A percentile compares a stretch with the other conserved stretches of the same genome.
phyloP scores from a whole-genome alignment of 2,797 vertebrate genomes.

The Schizopygopsis pylzovi region DNA sequence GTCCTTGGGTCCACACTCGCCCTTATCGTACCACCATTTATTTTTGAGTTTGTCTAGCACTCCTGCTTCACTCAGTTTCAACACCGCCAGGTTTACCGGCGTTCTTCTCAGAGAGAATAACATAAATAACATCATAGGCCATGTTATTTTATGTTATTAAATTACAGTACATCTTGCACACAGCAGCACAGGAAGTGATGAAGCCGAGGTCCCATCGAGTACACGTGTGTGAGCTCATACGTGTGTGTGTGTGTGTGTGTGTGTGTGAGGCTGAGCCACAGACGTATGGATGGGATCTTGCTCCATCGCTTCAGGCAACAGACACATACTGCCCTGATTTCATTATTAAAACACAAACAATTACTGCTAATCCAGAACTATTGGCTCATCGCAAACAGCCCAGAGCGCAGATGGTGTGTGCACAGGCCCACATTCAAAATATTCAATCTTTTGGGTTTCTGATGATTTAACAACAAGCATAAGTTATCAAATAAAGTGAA shows the following conservation, averaged over 20 bases:
- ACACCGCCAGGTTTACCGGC: slow-evolving; percentile 99
- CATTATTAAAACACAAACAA: slow-evolving; percentile 77
- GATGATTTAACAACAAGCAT: background rate
- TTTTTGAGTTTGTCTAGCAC: slow-evolving; percentile 99
- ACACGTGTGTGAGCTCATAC: slow-evolving; percentile 77
- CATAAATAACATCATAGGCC: slow-evolving; percentile 99
- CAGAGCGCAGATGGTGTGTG: background rate
- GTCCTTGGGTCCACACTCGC: slow-evolving; percentile 99
- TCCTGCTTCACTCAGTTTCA: slow-evolving; percentile 99
- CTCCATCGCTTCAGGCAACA: slow-evolving; percentile 97
- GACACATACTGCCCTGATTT: slow-evolving; percentile 92
- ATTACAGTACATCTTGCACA: slow-evolving; percentile 80
- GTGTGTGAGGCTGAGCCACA: slow-evolving; percentile 80
- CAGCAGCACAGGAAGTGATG: slow-evolving; percentile 88
- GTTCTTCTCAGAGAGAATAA: slow-evolving; percentile 99
- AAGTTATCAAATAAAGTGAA: background rate
- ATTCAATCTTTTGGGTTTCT: background rate
- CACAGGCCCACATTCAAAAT: background rate
- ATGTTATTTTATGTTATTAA: slow-evolving; percentile 99
- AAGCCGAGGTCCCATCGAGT: slow-evolving; percentile 92
- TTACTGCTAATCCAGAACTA: slow-evolving; percentile 91
- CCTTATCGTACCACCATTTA: slow-evolving; percentile 99
- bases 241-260: slow-evolving; percentile 64
- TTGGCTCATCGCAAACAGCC: slow-evolving; percentile 70
- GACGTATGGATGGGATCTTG: slow-evolving; percentile 93